Conservation (phyloP, 2,113 vertebrate genomes). For the Silurus glanis region DNA sequence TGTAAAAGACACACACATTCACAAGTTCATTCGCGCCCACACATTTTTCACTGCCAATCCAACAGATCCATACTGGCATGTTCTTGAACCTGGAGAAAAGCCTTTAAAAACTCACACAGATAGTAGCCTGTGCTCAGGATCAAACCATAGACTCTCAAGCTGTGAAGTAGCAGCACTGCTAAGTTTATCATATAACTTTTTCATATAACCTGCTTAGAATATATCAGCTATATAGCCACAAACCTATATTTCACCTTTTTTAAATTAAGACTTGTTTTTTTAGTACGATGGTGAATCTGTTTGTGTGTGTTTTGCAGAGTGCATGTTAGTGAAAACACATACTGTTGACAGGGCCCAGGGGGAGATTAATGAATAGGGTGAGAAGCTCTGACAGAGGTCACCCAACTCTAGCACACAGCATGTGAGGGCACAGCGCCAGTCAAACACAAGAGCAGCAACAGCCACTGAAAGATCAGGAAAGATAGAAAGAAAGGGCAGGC, state of each 20-base stretch:
- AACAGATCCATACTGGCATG: too few relatives aligned
- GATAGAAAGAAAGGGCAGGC: background rate
- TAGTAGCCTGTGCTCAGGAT: background rate
- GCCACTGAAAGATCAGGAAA: slow-evolving; percentile 44
- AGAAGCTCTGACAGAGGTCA: slow-evolving; percentile 58
- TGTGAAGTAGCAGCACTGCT: background rate
- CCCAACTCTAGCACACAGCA: slow-evolving; percentile 41
- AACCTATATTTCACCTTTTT: background rate
- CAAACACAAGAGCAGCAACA: slow-evolving; percentile 40
- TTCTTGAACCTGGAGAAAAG: background rate
- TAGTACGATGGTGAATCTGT: background rate
- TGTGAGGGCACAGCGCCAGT: slow-evolving; percentile 38
- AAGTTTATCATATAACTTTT: background rate
- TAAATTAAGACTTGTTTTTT: background rate
- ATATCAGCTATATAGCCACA: background rate
- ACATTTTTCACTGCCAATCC: background rate
- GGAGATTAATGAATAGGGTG: slow-evolving; percentile 65
- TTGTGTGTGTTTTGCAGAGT: slow-evolving; percentile 23
- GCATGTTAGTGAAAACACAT: slow-evolving; percentile 32
- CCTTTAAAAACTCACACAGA: background rate
- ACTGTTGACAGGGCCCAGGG: slow-evolving; percentile 44
- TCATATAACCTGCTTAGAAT: background rate
- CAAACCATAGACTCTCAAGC: background rate
- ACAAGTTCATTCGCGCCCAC: background rate
- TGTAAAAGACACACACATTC: background rate